Base-by-base conservation (phyloP, 2,797 vertebrate species). In the Hoplostethus atlanticus region DNA sequence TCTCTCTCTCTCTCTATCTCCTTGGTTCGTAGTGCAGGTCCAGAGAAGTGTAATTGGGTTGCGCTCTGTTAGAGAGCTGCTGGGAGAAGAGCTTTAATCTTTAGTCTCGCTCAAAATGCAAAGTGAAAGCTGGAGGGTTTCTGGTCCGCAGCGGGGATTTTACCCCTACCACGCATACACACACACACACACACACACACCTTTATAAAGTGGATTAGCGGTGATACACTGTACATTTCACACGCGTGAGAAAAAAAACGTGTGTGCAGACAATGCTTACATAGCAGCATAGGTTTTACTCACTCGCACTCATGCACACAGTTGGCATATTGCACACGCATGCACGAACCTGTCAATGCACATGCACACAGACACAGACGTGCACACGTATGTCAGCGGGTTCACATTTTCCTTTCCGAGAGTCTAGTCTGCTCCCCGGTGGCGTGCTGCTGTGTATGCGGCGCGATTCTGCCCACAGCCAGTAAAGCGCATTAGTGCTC, bases 71-170 rank as follows among this genome's bases (percentile, higher is more conserved):
- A 79, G 86, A 74, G 84, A 90, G 86, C 83, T 80, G 79, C 84
- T 82, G 77, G 84, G 82, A 86, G 84, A 89, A 36, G 63, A 72
- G 89, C 92, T 93, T 95, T 94, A 94, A 94, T 95, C 93, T 94
- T 93, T 89, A 89, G 89, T 91, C 88, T 90, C 74, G 71, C 91
- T 93, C 77, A 69, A 89, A 93, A 93, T 90, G 91, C 88, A 90
- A 90, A 92, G 87, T 54, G 74, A 92, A 88, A 52, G 79, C 92
- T 86, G 53, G 68, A 89, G 90, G 91, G 21, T 88, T 76, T 64
- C 71, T 51, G 55, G 81, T 21, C 76, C 72, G 68, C 73, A 75
- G 75, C 68, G 16, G 68, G 85, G 82, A 86, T 84, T 76, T 84
- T 60, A 83, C 71, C 56, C 64, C 62, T 28, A 52, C 64, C 25